phyloP scores from a whole-genome alignment of 2,113 vertebrate genomes.

The Neomonachus schauinslandi region DNA sequence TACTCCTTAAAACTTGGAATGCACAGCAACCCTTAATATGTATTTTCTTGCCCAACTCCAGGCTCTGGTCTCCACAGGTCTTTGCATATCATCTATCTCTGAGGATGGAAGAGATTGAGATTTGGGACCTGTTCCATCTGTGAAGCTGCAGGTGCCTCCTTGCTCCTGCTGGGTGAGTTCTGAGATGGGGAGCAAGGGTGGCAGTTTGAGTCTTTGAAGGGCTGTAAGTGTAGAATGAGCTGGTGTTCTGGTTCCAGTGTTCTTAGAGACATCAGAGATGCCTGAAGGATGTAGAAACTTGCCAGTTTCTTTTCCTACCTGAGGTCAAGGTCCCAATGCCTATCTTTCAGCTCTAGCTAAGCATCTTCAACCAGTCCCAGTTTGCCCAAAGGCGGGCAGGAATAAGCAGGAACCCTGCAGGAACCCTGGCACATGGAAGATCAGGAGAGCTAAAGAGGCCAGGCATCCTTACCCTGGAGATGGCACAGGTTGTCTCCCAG shows the following conservation, averaged over 20 bases:
- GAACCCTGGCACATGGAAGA: slow-evolving; percentile 82
- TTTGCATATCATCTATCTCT: slow-evolving; percentile 84
- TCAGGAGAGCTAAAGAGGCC: background rate
- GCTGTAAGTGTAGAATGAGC: background rate
- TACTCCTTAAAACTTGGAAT: slow-evolving; percentile 95
- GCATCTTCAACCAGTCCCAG: slow-evolving; percentile 80
- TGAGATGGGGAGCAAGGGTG: slow-evolving; percentile 82
- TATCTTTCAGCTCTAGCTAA: slow-evolving; percentile 90
- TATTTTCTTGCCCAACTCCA: slow-evolving; percentile 78
- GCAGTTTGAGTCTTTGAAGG: slow-evolving; percentile 67
- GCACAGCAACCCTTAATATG: slow-evolving; percentile 85
- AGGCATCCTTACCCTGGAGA: slow-evolving; percentile 74
- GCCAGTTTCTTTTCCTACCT: slow-evolving; percentile 85
- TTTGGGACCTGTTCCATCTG: slow-evolving; percentile 92
- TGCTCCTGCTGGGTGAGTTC: slow-evolving; percentile 92
- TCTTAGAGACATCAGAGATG: slow-evolving; percentile 73
- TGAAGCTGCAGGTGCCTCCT: slow-evolving; percentile 88
- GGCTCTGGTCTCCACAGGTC: background rate
- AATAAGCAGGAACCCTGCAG: slow-evolving; percentile 85
- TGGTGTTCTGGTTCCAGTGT: slow-evolving; percentile 64
- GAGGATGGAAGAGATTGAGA: slow-evolving; percentile 81
- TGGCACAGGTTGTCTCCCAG: slow-evolving; percentile 80
- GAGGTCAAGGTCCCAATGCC: slow-evolving; percentile 89
- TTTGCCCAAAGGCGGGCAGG: slow-evolving; percentile 87
- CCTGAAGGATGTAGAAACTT: slow-evolving; percentile 87